These are phyloP conservation scores for Thymallus thymallus DNA, from an alignment of 2,113 vertebrate genomes.

Conservation along the genomic window DNA sequence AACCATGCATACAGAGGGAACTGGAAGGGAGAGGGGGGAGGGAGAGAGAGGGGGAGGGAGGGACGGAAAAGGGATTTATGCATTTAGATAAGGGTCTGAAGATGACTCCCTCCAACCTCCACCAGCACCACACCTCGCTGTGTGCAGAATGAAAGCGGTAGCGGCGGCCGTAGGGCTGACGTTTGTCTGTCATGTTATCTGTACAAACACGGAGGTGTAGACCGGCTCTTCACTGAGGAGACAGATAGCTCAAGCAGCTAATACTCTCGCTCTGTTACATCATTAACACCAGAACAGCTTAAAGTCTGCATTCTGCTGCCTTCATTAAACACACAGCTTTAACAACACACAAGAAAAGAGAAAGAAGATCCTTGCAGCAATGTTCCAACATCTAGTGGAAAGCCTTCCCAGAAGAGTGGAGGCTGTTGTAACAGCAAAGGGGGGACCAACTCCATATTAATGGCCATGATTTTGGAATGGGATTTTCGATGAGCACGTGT, in stretches of 20 bases:
- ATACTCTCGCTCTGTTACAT: slow-evolving; percentile 60
- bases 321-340: slow-evolving; percentile 48
- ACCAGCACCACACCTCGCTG: not conserved
- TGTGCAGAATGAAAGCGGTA: slow-evolving; percentile 15
- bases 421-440: too few species aligned
- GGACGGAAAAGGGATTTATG: slow-evolving; percentile 10
- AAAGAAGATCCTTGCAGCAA: too few species aligned
- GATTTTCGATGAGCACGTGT: too few species aligned
- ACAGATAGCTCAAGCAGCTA: slow-evolving; percentile 43
- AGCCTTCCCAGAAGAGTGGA: too few species aligned
- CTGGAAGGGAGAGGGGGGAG: slow-evolving; percentile 25
- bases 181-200: slow-evolving; percentile 44
- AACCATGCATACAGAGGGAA: slow-evolving; percentile 57
- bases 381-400: too few species aligned
- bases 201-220: slow-evolving; percentile 29
- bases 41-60: slow-evolving; percentile 13
- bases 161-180: not conserved
- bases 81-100: slow-evolving; percentile 52
- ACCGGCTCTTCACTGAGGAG: slow-evolving; percentile 52
- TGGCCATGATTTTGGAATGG: too few species aligned
- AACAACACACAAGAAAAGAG: not conserved
- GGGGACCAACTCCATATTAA: too few species aligned
- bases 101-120: slow-evolving; percentile 46
- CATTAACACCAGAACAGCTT: slow-evolving; percentile 60
- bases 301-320: slow-evolving; percentile 42